These are phyloP conservation scores for Xiphias gladius DNA, from an alignment of 2,113 vertebrate genomes.

Conservation along the genomic window DNA sequence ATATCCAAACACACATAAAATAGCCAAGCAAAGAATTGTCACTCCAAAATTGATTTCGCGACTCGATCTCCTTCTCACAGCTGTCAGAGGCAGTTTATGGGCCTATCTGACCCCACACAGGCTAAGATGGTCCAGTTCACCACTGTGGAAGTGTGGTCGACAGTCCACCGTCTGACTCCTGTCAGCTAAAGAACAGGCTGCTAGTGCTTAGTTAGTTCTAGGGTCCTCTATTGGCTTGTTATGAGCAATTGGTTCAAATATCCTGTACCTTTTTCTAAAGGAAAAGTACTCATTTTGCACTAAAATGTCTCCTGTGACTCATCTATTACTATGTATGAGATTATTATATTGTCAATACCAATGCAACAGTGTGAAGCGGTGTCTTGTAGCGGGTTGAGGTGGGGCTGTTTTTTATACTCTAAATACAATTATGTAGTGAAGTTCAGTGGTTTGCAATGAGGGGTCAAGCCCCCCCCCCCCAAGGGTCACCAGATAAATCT, in stretches of 20 bases:
- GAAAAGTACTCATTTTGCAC: not conserved
- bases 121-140: not conserved
- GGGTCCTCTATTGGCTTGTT: not conserved
- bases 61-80: not conserved
- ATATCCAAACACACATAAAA: constrained; percentile 33
- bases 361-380: not conserved
- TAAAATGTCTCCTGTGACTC: not conserved
- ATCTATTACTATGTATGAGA: not conserved
- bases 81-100: not conserved
- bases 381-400: not conserved
- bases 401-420: not conserved
- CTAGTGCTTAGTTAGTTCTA: not conserved
- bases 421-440: not conserved
- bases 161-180: not conserved
- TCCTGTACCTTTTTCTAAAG: not conserved
- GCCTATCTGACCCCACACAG: not conserved
- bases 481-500: constrained; percentile 6
- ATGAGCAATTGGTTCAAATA: not conserved
- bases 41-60: not conserved
- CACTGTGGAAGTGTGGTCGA: not conserved
- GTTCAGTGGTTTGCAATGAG: not conserved
- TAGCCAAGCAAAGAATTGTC: constrained; percentile 12
- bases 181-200: constrained; percentile 8
- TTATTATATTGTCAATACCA: not conserved
- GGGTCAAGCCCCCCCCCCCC: not conserved